Evolutionary conservation across 2,113 vertebrate species (phyloP), one percentile per base, ranked within the genome.

Genomic region (Leptosomus discolor): DNA sequence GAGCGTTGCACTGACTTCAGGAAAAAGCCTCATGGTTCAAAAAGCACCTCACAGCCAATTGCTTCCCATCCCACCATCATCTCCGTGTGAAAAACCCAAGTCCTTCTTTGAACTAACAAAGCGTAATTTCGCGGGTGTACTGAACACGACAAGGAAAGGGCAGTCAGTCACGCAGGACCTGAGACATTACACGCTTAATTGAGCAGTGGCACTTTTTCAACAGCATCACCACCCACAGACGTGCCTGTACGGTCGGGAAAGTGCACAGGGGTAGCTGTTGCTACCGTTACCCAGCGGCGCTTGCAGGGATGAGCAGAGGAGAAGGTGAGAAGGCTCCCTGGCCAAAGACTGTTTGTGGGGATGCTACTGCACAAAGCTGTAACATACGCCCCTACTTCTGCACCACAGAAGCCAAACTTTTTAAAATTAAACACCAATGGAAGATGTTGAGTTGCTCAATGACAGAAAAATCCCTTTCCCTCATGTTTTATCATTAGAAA

Each of bases 181-280:
- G 73, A 76, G 83, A 65, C 30, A 85, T 91, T 70, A 83, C 8
- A 81, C 79, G 85, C 94, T 61, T 92, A 92, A 81, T 8, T 91
- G 73, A 92, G 69, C 91, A 84, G 18, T 77, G 65, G 68, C 68
- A 50, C 85, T 73, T 88, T 71, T 88, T 45, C 48, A 85, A 65
- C 74, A 90, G 70, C 74, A 85, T 12, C 21, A 7, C 19, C 87
- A 75, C 46, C 60, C 48, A 78, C 64, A n/a, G 86, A 32, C 0
- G 0, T 27, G 73, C 60, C 64, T 63, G 60, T 45, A 17, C 10
- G 39, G 27, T 5, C 85, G 69, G 60, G 45, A 60, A 67, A 78
- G 56, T 6, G 9, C 56, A 60, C 23, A 60, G 46, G 26, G 39
- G 64, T 8, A 34, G 56, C 26, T 77, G 26, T 11, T 56, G 26